phyloP scores from a whole-genome alignment of 1,140 invertebrate species.

The Trissolcus basalis region DNA sequence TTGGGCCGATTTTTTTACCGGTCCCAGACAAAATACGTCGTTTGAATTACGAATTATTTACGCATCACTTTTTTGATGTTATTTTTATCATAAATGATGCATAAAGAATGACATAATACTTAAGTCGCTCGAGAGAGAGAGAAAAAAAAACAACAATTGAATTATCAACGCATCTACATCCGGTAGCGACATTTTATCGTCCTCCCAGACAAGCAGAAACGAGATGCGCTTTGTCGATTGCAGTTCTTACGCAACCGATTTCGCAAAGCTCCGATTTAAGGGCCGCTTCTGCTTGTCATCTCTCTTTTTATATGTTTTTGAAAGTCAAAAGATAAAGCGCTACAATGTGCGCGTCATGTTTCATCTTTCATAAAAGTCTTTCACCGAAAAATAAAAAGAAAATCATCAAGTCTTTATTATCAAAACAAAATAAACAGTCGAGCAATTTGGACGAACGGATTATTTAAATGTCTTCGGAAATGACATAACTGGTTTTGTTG shows the following conservation, averaged over 20 bases:
- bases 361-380: too few species aligned
- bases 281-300: too few species aligned
- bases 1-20: too few species aligned
- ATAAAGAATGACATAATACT: conserved; percentile 12
- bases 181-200: conserved; percentile 32
- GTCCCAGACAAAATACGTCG: too few species aligned
- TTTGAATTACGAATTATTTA: too few species aligned
- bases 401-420: too few species aligned
- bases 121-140: conserved; percentile 22
- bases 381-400: too few species aligned
- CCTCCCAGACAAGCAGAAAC: conserved; percentile 30
- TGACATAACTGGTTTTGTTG: conserved; percentile 18
- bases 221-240: conserved; percentile 30
- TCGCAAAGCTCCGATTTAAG: background rate
- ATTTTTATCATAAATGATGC: background rate
- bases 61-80: too few species aligned
- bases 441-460: conserved; percentile 9
- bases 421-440: too few species aligned
- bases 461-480: conserved; percentile 14
- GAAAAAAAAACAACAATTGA: conserved; percentile 36
- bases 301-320: too few species aligned
- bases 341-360: too few species aligned
- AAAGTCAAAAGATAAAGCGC: too few species aligned
- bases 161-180: conserved; percentile 42
- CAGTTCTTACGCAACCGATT: conserved; percentile 3